Evolutionary conservation across 2,888 invertebrate species (phyloP).

Genomic region (Thera obeliscata): DNA sequence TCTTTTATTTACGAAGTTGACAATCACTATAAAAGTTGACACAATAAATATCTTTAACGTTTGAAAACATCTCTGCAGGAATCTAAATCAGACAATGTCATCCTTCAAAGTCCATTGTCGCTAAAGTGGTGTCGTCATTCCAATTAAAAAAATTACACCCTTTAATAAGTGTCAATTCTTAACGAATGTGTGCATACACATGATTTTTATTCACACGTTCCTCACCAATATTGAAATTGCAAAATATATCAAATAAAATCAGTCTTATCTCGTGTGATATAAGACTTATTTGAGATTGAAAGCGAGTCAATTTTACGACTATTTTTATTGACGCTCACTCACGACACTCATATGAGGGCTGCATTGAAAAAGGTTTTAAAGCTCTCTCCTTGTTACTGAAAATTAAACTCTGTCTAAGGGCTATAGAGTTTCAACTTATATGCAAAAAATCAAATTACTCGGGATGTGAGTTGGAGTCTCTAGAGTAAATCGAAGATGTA

Average conservation of each 20-base stretch:
- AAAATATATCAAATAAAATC: slow-evolving; percentile 41
- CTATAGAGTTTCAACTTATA: slow-evolving; percentile 45
- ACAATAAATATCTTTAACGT: too few relatives aligned
- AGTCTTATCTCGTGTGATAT: slow-evolving; percentile 49
- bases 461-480: slow-evolving; percentile 39
- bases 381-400: slow-evolving; percentile 43
- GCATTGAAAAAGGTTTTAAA: slow-evolving; percentile 67
- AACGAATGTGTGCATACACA: slow-evolving; percentile 83
- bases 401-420: slow-evolving; percentile 51
- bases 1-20: too few relatives aligned
- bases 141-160: slow-evolving; percentile 84
- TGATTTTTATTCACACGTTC: slow-evolving; percentile 84
- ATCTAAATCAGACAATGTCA: slow-evolving; percentile 76
- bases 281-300: slow-evolving; percentile 57
- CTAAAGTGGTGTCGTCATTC: slow-evolving; percentile 82
- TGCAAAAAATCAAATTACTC: slow-evolving; percentile 37
- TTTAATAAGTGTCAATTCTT: slow-evolving; percentile 84
- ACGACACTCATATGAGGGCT: slow-evolving; percentile 76
- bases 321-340: slow-evolving; percentile 83
- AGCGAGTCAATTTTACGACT: slow-evolving; percentile 69
- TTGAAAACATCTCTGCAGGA: slow-evolving; percentile 42
- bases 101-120: slow-evolving; percentile 63
- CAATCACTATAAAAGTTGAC: too few relatives aligned
- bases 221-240: slow-evolving; percentile 61
- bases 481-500: slow-evolving; percentile 72